These are phyloP conservation scores for Pollachius pollachius DNA, from an alignment of 2,113 vertebrate genomes.

Conservation along the genomic window DNA sequence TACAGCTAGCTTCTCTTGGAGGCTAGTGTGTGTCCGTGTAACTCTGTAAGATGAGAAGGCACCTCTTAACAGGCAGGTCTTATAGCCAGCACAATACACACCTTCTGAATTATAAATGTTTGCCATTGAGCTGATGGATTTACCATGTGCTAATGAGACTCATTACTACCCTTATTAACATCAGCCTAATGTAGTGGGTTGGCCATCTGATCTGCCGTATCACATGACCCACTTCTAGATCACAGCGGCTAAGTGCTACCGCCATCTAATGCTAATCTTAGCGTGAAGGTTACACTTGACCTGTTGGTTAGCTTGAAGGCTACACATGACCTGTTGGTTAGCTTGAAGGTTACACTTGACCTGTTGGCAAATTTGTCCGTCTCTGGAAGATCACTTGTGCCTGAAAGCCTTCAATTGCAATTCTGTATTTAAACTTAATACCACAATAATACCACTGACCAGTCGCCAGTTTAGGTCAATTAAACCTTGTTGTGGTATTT, in stretches of 20 bases:
- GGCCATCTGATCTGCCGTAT: constrained; percentile 54
- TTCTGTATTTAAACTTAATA: constrained; percentile 37
- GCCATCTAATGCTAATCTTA: constrained; percentile 12
- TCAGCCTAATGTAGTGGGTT: constrained; percentile 40
- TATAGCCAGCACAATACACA: constrained; percentile 44
- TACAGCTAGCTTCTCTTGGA: not conserved
- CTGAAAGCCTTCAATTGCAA: constrained; percentile 9
- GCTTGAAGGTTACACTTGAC: constrained; percentile 26
- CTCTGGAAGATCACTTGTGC: constrained; percentile 26
- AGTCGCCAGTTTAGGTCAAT: constrained; percentile 32
- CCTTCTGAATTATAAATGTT: constrained; percentile 70
- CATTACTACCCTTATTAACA: constrained; percentile 74
- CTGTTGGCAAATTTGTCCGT: constrained; percentile 23
- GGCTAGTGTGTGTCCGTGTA: constrained; percentile 22
- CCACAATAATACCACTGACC: constrained; percentile 22
- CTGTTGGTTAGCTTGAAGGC: constrained; percentile 19
- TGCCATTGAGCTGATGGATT: constrained; percentile 69
- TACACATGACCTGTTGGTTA: constrained; percentile 43
- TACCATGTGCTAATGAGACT: constrained; percentile 73
- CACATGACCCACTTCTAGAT: constrained; percentile 42
- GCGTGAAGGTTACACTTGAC: constrained; percentile 46
- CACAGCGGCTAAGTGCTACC: not conserved
- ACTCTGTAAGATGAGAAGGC: constrained; percentile 37
- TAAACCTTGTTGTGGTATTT: constrained; percentile 60
- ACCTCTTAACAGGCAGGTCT: constrained; percentile 7